Percentiles rank a stretch among this genome's conserved stretches.
Conservation (phyloP, 1,140 invertebrate species). For the Linepithema humile region DNA sequence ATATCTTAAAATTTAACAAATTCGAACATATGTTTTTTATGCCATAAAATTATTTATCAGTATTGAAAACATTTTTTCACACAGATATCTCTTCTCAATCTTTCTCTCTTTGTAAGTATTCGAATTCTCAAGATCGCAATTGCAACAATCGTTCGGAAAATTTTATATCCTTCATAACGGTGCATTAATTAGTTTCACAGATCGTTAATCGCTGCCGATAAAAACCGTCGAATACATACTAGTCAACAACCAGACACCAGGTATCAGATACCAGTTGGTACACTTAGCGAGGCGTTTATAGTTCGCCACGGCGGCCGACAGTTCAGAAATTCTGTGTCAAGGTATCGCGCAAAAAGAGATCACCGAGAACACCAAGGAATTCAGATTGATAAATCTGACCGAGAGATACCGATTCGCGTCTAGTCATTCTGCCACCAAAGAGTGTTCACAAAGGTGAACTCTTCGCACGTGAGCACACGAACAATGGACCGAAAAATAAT, state of each 20-base stretch:
- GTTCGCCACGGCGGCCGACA: not conserved
- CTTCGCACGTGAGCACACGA: not conserved
- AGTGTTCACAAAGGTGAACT: no score
- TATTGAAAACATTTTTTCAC: no score
- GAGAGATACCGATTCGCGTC: not conserved
- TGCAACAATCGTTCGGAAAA: not conserved
- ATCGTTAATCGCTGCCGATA: not conserved
- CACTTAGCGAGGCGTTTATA: not conserved
- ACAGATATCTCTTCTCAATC: no score
- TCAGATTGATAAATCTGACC: not conserved
- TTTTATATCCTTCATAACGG: not conserved
- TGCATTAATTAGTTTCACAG: not conserved
- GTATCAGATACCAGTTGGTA: not conserved
- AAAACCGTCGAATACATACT: not conserved
- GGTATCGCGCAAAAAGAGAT: slow-evolving; percentile 12
- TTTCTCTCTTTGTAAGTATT: not conserved
- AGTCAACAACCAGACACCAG: slow-evolving; percentile 4
- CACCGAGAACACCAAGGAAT: not conserved
- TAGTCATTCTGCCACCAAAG: not conserved
- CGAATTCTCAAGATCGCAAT: not conserved
- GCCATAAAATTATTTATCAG: no score
- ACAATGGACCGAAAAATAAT: slow-evolving; percentile 19
- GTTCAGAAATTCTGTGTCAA: slow-evolving; percentile 33
- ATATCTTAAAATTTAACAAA: no score
- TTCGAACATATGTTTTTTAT: no score